Base-by-base conservation (phyloP, 2,113 vertebrate species). In the Rattus norvegicus region DNA sequence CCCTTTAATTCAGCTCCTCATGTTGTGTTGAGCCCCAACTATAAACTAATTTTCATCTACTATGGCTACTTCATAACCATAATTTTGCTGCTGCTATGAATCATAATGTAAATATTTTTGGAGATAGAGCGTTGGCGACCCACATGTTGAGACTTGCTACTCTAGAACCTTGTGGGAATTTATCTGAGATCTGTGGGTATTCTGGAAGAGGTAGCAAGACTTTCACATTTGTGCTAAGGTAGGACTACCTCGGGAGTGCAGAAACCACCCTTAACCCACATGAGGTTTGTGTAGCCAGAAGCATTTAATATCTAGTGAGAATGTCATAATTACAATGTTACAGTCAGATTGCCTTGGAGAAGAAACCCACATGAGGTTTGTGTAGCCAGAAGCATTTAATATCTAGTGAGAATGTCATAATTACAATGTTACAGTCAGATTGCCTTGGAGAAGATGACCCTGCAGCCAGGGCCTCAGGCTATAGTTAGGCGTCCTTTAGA, bases 311-410 rank as follows among this genome's bases (percentile, higher is more conserved):
- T 12, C 33, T 1, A 8, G 11, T 7, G 3, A 7, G 63, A 26
- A 4, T 0, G 14, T 9, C 7, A 0, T 6, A 10, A 0, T 24
- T 0, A 4, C 5, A 3, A 1, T 0, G 13, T 8, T 6, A 0
- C 7, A 17, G 0, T 26, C 0, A 5, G 14, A 0, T 22, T 4
- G 10, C 75, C 49, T 54, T 24, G 12, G 6, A n/a, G n/a, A n/a
- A n/a, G n/a, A n/a, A 61, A 39, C 7, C 36, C 14, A 12, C n/a
- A 8, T 39, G 26, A 7, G 4, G 16, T 14, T 22, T 1, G 49
- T 85, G 4, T 85, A 7, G 3, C 0, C 0, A 30, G 22, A 39
- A 20, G 6, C 12, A 4, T 5, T 0, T 4, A 1, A 54, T 11
- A 20, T 12, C 33, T 1, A 8, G 11, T 7, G 3, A 7, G 63